These are phyloP conservation scores for Brevipalpus yothersi DNA, from an alignment of 1,140 invertebrate genomes.

Conservation along the genomic window DNA sequence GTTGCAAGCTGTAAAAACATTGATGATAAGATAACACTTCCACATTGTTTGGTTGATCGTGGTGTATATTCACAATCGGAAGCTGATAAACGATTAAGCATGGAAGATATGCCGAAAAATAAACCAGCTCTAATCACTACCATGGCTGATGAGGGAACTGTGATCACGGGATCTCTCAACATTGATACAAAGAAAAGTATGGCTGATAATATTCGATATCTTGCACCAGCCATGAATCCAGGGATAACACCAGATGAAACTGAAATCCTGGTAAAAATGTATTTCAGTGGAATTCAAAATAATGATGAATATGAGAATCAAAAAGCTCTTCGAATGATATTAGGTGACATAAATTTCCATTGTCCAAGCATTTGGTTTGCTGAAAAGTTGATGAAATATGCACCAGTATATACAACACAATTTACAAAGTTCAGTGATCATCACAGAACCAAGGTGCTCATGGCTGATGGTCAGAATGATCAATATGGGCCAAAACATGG, in stretches of 20 bases:
- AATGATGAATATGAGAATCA: background rate
- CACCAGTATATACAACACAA: background rate
- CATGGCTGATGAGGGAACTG: background rate
- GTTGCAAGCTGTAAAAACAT: background rate
- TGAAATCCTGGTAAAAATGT: background rate
- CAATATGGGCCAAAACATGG: background rate
- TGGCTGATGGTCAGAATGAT: background rate
- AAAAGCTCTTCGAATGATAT: background rate
- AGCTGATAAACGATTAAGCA: background rate
- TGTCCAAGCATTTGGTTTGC: slow-evolving; percentile 1
- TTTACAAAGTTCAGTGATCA: background rate
- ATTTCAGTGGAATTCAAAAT: background rate
- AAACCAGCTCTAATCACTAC: background rate
- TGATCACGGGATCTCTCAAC: background rate
- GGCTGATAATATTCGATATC: background rate
- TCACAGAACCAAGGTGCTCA: background rate
- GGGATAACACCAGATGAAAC: background rate
- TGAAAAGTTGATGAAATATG: background rate
- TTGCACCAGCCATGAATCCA: background rate
- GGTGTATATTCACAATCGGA: background rate
- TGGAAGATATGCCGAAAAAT: background rate
- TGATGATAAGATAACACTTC: background rate
- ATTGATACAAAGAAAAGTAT: too few species aligned
- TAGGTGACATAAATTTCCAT: background rate
- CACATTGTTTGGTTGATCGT: background rate